These are phyloP conservation scores for Saccostrea glomerata DNA, from an alignment of 1,140 invertebrate genomes.

Conservation along the genomic window DNA sequence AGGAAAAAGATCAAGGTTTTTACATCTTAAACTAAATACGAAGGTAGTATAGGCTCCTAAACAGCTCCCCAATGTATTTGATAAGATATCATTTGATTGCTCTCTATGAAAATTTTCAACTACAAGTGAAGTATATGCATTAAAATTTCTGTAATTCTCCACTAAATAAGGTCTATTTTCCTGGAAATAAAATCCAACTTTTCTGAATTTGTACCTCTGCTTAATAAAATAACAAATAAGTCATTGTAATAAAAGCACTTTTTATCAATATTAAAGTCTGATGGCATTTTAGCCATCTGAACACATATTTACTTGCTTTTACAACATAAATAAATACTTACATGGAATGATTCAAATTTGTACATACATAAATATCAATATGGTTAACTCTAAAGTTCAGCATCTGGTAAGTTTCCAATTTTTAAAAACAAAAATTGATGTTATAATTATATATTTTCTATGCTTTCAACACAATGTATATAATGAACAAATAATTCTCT, in stretches of 20 bases:
- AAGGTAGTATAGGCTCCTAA: too few relatives aligned
- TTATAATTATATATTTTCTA: too few relatives aligned
- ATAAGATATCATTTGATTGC: too few relatives aligned
- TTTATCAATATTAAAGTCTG: conserved; percentile 16
- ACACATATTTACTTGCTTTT: conserved; percentile 38
- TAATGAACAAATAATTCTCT: too few relatives aligned
- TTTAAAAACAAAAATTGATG: too few relatives aligned
- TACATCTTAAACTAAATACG: too few relatives aligned
- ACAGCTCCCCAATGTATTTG: too few relatives aligned
- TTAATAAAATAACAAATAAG: not conserved
- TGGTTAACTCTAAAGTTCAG: not conserved
- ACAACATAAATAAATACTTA: conserved; percentile 34
- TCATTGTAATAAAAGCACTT: conserved; percentile 6
- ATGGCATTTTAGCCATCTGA: conserved; percentile 26
- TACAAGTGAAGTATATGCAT: not conserved
- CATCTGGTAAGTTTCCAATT: too few relatives aligned
- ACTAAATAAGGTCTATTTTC: not conserved
- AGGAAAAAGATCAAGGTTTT: too few relatives aligned
- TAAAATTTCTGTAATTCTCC: not conserved
- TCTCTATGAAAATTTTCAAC: not conserved
- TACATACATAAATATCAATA: conserved; percentile 10
- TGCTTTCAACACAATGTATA: too few relatives aligned
- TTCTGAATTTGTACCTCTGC: not conserved
- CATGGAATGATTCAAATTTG: conserved; percentile 31
- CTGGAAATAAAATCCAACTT: not conserved